Percentiles rank a stretch among this genome's conserved stretches.
phyloP scores from a whole-genome alignment of 1,140 invertebrate species.

The Campoletis sonorensis region DNA sequence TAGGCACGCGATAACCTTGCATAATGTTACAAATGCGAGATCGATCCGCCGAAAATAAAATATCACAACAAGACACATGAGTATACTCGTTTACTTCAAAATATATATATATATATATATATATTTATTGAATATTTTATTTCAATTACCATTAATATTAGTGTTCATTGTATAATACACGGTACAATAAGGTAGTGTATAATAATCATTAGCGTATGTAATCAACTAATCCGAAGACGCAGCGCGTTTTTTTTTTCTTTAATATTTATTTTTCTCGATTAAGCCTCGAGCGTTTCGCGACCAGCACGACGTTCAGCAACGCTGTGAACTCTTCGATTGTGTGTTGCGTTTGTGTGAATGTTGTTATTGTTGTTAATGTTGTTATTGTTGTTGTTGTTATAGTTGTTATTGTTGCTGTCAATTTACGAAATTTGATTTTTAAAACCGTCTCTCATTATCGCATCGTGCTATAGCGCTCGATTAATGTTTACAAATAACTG shows the following conservation, averaged over 20 bases:
- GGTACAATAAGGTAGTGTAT: slow-evolving; percentile 45
- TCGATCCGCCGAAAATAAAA: no score
- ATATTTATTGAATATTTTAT: slow-evolving; percentile 42
- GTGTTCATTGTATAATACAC: slow-evolving; percentile 45
- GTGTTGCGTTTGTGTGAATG: background rate
- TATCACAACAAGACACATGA: background rate
- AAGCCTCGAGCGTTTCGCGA: slow-evolving; percentile 43
- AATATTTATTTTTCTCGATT: background rate
- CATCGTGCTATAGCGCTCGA: background rate
- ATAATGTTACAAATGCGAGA: no score
- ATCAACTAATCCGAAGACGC: slow-evolving; percentile 40
- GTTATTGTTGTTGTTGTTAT: background rate
- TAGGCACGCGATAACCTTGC: no score
- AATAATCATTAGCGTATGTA: slow-evolving; percentile 19
- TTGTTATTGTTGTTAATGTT: background rate
- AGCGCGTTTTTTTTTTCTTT: slow-evolving; percentile 12
- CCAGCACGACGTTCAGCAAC: slow-evolving; percentile 43
- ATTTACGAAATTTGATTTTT: no score
- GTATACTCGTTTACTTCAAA: slow-evolving; percentile 35
- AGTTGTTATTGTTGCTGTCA: background rate
- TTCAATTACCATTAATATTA: slow-evolving; percentile 38
- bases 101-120: slow-evolving; percentile 39
- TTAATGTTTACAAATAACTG: slow-evolving; percentile 1
- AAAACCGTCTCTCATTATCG: background rate
- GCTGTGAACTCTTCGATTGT: slow-evolving; percentile 26